Evolutionary conservation across 1,140 invertebrate species (phyloP).

Genomic region (Tribolium madens): DNA sequence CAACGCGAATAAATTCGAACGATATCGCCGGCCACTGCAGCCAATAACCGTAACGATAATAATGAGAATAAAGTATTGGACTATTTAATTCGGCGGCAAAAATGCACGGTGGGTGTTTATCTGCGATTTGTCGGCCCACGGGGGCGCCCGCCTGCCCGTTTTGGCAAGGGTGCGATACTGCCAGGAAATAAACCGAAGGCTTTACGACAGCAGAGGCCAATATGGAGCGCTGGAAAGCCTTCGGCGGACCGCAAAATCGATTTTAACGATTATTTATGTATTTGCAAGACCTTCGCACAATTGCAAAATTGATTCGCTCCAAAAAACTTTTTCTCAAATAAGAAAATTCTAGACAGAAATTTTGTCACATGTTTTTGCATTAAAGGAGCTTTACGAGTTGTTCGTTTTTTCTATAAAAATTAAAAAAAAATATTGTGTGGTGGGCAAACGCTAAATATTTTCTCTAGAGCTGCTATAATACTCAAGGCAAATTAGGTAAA

Average conservation of each 20-base stretch:
- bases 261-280: background rate
- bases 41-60: slow-evolving; percentile 31
- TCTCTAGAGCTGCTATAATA: too few relatives aligned
- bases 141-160: slow-evolving; percentile 2
- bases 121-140: background rate
- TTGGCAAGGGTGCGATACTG: slow-evolving; percentile 32
- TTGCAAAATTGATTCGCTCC: too few relatives aligned
- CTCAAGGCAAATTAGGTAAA: too few relatives aligned
- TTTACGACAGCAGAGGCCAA: background rate
- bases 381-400: too few relatives aligned
- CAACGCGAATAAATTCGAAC: too few relatives aligned
- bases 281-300: background rate
- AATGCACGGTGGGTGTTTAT: slow-evolving; percentile 21
- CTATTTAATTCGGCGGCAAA: slow-evolving; percentile 31
- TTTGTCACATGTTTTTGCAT: too few relatives aligned
- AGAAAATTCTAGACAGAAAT: too few relatives aligned
- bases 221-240: background rate
- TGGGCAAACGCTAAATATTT: too few relatives aligned
- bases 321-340: too few relatives aligned
- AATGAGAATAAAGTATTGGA: slow-evolving; percentile 15
- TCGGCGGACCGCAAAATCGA: background rate
- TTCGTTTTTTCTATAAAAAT: too few relatives aligned
- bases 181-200: background rate
- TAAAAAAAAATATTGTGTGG: too few relatives aligned
- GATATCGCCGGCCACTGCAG: background rate